Base-by-base conservation (phyloP, 2,888 invertebrate genomes). In the Meiosimyza decipiens region DNA sequence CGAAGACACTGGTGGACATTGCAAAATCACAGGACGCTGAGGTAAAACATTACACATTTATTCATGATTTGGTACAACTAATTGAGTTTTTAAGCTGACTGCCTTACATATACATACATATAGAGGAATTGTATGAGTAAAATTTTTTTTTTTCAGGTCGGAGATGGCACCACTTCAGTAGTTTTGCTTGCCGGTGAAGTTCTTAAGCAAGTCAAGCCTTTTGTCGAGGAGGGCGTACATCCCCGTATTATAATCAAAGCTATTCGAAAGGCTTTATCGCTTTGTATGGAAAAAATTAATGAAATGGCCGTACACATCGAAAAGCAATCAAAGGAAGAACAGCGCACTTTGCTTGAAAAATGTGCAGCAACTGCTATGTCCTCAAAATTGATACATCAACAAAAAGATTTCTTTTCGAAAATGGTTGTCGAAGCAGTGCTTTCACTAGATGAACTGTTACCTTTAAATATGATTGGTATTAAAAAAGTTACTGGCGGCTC, bases 21-120 rank as follows among this genome's bases (percentile, higher is more conserved):
- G 99, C 99, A 28, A 98, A 97, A 86, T 99, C 99, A 55, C 99
- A 99, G 87, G 98, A 98, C 90, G 96, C 96, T 40, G 98, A 98
- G 92, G 98, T 95, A 84, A 87, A 81, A 9, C 40, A 40, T 40
- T 40, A 4, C 40, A 40, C 28, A 28, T 28, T 28, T 3, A 28
- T 28, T 28, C n/a, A n/a, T 52, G 52, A 52, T n/a, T 52, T 52
- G 15, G 15, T 16, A 3, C 52, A 52, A 52, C 3, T 52, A n/a
- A n/a, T 52, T 52, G 13, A 15, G 3, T 15, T 52, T 52, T n/a
- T n/a, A 52, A 5, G 52, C n/a, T n/a, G 5, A 52, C n/a, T 52
- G 3, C 52, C 13, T n/a, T n/a, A 15, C 15, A 9, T 54, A 11
- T n/a, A 52, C 40, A 11, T 18, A 28, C 33, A 13, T 18, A 16